Percentiles rank a stretch among this genome's conserved stretches.
Conservation (phyloP, 2,888 invertebrate species). For the Limnephilus marmoratus region DNA sequence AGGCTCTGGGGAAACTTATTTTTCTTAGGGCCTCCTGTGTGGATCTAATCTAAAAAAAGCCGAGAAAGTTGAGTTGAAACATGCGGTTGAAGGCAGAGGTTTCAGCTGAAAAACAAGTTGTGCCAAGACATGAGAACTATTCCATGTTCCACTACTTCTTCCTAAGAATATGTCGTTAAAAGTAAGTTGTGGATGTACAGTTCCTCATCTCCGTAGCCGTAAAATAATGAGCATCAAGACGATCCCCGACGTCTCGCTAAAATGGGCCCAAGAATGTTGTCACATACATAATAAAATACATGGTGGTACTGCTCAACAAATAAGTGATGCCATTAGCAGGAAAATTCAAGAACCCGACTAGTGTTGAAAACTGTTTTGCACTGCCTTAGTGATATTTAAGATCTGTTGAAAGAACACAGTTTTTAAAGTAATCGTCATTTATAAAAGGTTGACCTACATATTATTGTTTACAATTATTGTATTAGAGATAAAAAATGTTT, state of each 20-base stretch:
- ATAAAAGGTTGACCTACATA: no score
- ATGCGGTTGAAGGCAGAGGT: not conserved
- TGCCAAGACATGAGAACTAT: not conserved
- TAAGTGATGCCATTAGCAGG: not conserved
- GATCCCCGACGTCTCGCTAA: no score
- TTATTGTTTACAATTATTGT: not conserved
- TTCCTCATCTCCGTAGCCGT: not conserved
- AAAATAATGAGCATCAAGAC: not conserved
- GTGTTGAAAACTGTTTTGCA: not conserved
- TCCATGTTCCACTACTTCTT: not conserved
- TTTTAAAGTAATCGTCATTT: no score
- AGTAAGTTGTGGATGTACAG: not conserved
- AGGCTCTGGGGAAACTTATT: no score
- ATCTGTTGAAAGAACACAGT: not conserved
- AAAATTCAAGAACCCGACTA: not conserved
- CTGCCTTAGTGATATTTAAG: not conserved
- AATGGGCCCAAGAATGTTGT: not conserved
- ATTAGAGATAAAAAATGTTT: not conserved
- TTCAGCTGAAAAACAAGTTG: not conserved
- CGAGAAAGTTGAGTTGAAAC: not conserved
- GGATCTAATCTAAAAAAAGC: not conserved
- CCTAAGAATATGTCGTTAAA: not conserved
- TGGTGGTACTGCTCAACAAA: not conserved
- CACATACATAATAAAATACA: not conserved
- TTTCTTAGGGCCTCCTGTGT: no score